A percentile compares a stretch with the other conserved stretches of the same genome.
Conservation (phyloP, 2,113 vertebrate species). For the Pavo muticus region DNA sequence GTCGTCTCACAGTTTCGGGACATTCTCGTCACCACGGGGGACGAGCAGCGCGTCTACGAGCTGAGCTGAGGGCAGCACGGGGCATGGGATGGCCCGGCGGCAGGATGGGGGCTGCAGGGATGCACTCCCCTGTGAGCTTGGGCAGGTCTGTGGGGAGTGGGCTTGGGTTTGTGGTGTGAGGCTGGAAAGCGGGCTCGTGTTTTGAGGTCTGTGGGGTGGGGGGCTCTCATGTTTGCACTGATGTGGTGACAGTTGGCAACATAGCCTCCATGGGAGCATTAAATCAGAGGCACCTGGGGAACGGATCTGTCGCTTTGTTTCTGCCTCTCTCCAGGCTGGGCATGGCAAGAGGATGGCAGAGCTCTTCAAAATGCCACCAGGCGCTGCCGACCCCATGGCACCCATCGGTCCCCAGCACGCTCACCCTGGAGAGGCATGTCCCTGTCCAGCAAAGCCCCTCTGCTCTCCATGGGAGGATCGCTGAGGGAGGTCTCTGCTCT, state of each 20-base stretch:
- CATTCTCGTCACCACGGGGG: conserved; percentile 58
- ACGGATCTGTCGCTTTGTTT: neutral
- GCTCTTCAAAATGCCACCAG: neutral
- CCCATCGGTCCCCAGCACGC: neutral
- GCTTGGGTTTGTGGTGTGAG: neutral
- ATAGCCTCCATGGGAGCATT: neutral
- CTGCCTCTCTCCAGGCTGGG: neutral
- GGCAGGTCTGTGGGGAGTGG: neutral
- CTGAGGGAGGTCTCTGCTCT: neutral
- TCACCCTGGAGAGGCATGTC: neutral
- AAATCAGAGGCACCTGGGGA: neutral
- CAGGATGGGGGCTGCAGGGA: fast-evolving
- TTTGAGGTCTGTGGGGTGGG: fast-evolving
- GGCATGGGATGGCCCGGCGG: neutral
- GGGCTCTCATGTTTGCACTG: neutral
- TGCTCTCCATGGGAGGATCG: neutral
- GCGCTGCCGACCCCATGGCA: fast-evolving
- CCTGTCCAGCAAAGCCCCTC: neutral
- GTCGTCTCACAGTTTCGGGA: conserved; percentile 82
- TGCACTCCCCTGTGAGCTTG: fast-evolving
- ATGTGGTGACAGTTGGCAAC: too few relatives aligned
- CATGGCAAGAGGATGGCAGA: neutral
- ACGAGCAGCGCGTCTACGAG: neutral
- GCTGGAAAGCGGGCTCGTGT: neutral
- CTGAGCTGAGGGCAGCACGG: neutral